Conservation (phyloP, 1,140 invertebrate species). For the Drosophila kikkawai region DNA sequence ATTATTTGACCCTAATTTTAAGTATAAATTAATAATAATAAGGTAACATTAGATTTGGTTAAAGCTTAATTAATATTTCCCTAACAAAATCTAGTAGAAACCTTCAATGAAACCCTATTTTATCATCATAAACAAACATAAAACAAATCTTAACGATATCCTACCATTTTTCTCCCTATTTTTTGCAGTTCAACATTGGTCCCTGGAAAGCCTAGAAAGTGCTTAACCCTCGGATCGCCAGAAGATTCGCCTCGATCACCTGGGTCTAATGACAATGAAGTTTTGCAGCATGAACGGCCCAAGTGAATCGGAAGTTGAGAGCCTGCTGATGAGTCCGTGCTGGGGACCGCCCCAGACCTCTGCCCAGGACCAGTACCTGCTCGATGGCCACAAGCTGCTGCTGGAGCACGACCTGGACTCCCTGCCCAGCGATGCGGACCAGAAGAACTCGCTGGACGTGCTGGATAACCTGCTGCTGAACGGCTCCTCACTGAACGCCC, state of each 20-base stretch:
- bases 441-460: conserved; percentile 87
- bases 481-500: conserved; percentile 86
- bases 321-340: conserved; percentile 85
- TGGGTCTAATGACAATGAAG: conserved; percentile 85
- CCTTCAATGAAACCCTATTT: background rate
- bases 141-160: background rate
- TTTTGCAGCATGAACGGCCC: conserved; percentile 86
- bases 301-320: conserved; percentile 85
- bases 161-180: no score
- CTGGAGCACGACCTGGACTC: conserved; percentile 84
- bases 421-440: conserved; percentile 82
- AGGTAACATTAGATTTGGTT: background rate
- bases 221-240: conserved; percentile 23
- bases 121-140: background rate
- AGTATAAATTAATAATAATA: no score
- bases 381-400: conserved; percentile 84
- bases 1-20: no score
- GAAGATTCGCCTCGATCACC: conserved; percentile 50
- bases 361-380: conserved; percentile 84
- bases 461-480: conserved; percentile 88
- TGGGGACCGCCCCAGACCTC: conserved; percentile 83
- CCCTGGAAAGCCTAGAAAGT: conserved; percentile 22
- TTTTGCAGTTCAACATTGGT: conserved; percentile 14
- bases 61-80: background rate
- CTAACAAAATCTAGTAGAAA: background rate